phyloP scores from a whole-genome alignment of 2,113 vertebrate genomes.

The Hippoglossus stenolepis region DNA sequence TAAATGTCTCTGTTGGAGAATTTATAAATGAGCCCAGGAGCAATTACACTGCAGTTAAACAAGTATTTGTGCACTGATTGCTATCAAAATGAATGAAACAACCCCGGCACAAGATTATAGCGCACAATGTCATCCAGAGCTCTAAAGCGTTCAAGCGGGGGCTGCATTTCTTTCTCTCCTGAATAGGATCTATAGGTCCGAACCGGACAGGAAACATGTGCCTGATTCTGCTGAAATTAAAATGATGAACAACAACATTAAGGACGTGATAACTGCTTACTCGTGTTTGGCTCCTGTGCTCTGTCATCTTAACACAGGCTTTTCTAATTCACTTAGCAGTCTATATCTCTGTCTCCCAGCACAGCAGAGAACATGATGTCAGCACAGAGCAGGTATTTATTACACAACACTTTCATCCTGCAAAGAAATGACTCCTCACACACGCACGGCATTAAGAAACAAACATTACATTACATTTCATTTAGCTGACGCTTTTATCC shows the following conservation, averaged over 20 bases:
- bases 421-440: conserved; percentile 42
- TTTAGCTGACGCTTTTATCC: too few relatives aligned
- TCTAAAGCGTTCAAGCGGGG: background rate
- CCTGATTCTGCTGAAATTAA: conserved; percentile 36
- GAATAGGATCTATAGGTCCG: background rate
- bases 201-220: background rate
- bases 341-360: conserved; percentile 54
- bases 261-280: conserved; percentile 23
- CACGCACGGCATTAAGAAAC: conserved; percentile 21
- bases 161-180: conserved; percentile 2
- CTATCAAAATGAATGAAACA: conserved; percentile 49
- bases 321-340: conserved; percentile 44
- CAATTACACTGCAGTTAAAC: conserved; percentile 53
- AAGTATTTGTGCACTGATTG: conserved; percentile 39
- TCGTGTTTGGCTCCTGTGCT: conserved; percentile 27
- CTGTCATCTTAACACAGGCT: conserved; percentile 39
- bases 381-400: conserved; percentile 33
- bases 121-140: background rate
- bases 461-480: background rate
- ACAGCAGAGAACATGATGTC: conserved; percentile 26
- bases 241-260: conserved; percentile 48
- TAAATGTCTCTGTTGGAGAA: conserved; percentile 59
- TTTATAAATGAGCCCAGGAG: conserved; percentile 58
- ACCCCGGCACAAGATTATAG: background rate
- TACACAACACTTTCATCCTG: conserved; percentile 31